Evolutionary conservation across 2,888 invertebrate genomes (phyloP).

Genomic region (Cantharis rustica): DNA sequence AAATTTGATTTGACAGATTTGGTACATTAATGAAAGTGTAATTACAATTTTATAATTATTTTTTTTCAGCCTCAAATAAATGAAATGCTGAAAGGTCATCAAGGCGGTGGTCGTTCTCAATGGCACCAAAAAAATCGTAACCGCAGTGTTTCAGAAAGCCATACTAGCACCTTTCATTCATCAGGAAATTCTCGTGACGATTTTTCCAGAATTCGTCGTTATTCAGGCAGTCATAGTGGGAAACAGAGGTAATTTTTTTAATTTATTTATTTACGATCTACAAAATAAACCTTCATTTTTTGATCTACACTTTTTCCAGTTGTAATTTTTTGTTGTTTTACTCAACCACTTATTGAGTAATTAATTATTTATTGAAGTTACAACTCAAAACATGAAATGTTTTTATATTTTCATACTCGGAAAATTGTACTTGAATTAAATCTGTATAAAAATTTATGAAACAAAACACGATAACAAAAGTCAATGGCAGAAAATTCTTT

Average conservation of each 20-base stretch:
- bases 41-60: background rate
- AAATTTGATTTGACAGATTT: background rate
- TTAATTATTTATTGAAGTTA: no score
- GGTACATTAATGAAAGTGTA: background rate
- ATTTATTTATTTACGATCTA: background rate
- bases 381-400: no score
- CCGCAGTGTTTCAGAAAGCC: conserved; percentile 71
- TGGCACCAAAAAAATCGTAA: conserved; percentile 63
- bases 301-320: no score
- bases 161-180: conserved; percentile 30
- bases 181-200: conserved; percentile 28
- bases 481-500: no score
- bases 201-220: conserved; percentile 24
- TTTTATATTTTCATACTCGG: no score
- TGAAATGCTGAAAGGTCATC: conserved; percentile 60
- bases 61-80: conserved; percentile 64
- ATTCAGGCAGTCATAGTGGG: conserved; percentile 30
- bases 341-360: no score
- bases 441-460: no score
- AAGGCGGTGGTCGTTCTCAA: conserved; percentile 54
- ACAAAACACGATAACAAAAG: no score
- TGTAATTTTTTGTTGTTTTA: no score
- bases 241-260: conserved; percentile 33
- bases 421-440: no score
- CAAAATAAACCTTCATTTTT: background rate